phyloP scores from a whole-genome alignment of 2,797 vertebrate species.

The Serranus cabrilla region DNA sequence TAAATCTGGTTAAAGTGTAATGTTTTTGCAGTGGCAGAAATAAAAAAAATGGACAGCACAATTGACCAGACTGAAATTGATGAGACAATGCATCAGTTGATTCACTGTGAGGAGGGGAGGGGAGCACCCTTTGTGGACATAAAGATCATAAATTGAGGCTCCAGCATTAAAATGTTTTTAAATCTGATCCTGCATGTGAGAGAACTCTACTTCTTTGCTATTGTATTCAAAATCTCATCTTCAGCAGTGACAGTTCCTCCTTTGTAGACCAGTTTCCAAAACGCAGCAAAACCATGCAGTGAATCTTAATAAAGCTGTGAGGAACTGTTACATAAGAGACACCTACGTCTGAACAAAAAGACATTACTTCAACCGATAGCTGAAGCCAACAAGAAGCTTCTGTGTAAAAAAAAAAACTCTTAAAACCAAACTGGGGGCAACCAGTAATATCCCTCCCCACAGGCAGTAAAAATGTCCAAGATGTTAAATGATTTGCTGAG shows the following conservation, averaged over 20 bases:
- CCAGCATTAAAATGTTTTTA: no score
- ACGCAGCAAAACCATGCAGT: no score
- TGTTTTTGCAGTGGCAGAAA: no score
- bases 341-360: not conserved
- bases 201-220: not conserved
- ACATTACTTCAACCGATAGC: not conserved
- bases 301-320: not conserved
- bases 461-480: not conserved
- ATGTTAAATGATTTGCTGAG: conserved; percentile 21
- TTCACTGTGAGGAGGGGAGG: no score
- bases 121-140: no score
- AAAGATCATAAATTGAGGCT: no score
- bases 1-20: no score
- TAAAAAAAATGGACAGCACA: no score
- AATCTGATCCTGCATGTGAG: no score
- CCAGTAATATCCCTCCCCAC: not conserved
- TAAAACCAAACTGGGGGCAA: not conserved
- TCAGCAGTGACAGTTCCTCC: not conserved
- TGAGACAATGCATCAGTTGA: no score
- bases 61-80: no score
- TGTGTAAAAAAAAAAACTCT: not conserved
- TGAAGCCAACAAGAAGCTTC: not conserved
- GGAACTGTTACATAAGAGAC: conserved; percentile 5
- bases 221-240: not conserved
- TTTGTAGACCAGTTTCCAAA: not conserved